Conservation (phyloP, 2,113 vertebrate species). For the Phycodurus eques region DNA sequence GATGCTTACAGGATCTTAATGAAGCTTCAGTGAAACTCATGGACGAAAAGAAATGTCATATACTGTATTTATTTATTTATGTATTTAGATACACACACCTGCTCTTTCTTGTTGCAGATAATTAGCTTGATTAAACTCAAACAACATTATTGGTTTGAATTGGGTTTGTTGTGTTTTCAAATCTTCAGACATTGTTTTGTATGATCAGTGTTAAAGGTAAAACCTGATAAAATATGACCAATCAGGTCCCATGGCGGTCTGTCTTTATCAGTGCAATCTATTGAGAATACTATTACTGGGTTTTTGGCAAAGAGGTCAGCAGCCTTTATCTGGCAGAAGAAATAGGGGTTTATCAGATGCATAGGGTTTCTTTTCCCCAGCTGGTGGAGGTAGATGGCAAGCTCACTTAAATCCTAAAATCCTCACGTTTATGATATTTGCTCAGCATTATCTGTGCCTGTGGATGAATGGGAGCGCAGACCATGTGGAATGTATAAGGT, state of each 20-base stretch:
- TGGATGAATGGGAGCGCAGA: conserved; percentile 86
- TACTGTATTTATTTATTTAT: neutral
- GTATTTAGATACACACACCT: neutral
- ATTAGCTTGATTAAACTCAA: neutral
- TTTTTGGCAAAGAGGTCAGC: conserved; percentile 33
- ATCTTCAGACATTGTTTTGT: neutral
- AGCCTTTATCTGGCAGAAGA: conserved; percentile 25
- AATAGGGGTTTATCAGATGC: conserved; percentile 47
- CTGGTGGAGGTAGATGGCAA: conserved; percentile 69
- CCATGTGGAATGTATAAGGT: conserved; percentile 79
- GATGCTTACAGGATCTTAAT: conserved; percentile 14
- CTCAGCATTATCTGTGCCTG: conserved; percentile 81
- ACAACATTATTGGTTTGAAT: neutral
- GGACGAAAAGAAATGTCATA: neutral
- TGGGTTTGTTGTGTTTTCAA: neutral
- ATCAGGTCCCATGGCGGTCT: neutral
- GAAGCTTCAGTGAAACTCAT: conserved; percentile 31
- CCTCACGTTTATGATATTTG: conserved; percentile 85
- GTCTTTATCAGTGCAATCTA: neutral
- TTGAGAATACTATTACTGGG: neutral
- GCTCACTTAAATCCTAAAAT: conserved; percentile 82
- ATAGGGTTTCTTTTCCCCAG: conserved; percentile 49
- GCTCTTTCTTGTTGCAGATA: neutral
- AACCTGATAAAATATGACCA: conserved; percentile 2
- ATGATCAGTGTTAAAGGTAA: neutral